phyloP scores from a whole-genome alignment of 1,140 invertebrate species.

The Galendromus occidentalis region DNA sequence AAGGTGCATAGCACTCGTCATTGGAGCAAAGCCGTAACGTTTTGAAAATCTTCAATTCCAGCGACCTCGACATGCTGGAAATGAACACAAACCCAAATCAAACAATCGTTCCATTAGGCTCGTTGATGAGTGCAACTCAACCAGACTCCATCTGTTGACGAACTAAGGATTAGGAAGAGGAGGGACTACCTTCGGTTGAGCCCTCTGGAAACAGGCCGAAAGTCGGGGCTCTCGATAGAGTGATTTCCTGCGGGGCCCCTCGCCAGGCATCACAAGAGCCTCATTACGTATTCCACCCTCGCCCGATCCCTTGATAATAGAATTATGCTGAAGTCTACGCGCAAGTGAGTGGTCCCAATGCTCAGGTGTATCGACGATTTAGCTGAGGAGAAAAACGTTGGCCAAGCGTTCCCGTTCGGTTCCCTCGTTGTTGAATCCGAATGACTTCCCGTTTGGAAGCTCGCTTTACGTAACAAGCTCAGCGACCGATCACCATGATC shows the following conservation, averaged over 20 bases:
- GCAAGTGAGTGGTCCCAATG: too few relatives aligned
- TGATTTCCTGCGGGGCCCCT: neutral
- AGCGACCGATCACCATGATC: neutral
- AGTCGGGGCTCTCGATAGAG: neutral
- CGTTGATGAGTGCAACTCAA: neutral
- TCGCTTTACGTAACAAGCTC: neutral
- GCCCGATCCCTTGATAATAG: neutral
- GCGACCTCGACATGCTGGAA: constrained; percentile 1
- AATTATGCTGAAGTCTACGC: neutral
- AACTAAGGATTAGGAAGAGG: neutral
- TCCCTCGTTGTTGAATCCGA: neutral
- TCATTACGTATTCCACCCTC: neutral
- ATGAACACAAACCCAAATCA: neutral
- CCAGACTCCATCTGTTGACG: constrained; percentile 4
- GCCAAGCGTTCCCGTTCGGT: neutral
- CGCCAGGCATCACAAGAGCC: neutral
- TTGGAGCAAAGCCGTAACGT: neutral
- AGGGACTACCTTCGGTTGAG: neutral
- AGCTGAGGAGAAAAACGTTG: neutral
- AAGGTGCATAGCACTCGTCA: neutral
- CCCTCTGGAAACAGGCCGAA: neutral
- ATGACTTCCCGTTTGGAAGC: neutral
- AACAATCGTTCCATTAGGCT: neutral
- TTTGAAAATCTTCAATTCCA: neutral
- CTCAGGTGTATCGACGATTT: too few relatives aligned